Evolutionary conservation across 2,888 invertebrate genomes (phyloP).

Genomic region (Thereva unica): DNA sequence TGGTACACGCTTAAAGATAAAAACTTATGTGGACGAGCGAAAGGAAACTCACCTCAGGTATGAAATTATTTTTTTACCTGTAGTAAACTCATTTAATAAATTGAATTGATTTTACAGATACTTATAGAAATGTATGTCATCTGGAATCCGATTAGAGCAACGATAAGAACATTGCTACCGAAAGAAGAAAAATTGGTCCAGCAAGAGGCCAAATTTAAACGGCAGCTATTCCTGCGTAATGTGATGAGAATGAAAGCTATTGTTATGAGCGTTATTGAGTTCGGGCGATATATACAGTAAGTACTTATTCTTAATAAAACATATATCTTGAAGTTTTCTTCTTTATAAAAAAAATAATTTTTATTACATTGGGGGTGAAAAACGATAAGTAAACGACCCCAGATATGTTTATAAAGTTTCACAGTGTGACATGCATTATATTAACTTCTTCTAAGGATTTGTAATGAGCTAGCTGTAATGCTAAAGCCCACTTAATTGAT

Average conservation of each 20-base stretch:
- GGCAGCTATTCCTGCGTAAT: conserved; percentile 90
- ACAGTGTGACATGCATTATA: no score
- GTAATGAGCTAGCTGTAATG: no score
- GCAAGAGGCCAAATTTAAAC: conserved; percentile 92
- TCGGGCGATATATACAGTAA: conserved; percentile 90
- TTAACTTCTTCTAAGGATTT: no score
- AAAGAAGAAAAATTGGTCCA: conserved; percentile 94
- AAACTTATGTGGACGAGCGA: conserved; percentile 86
- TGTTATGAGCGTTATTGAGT: conserved; percentile 84
- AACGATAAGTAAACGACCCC: no score
- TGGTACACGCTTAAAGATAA: conserved; percentile 98
- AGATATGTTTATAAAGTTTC: no score
- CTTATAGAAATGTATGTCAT: conserved; percentile 87
- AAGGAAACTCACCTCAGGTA: conserved; percentile 83
- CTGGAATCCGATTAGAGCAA: conserved; percentile 92
- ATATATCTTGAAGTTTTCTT: neutral
- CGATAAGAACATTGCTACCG: conserved; percentile 90
- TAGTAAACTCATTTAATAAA: neutral
- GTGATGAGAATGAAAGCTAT: conserved; percentile 90
- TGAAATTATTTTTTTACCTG: neutral
- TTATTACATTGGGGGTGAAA: neutral
- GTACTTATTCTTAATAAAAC: conserved; percentile 49
- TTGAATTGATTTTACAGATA: conserved; percentile 60
- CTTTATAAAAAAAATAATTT: neutral
- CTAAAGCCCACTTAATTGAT: no score